Evolutionary conservation across 2,113 vertebrate species (phyloP).

Genomic region (Ginglymostoma cirratum): DNA sequence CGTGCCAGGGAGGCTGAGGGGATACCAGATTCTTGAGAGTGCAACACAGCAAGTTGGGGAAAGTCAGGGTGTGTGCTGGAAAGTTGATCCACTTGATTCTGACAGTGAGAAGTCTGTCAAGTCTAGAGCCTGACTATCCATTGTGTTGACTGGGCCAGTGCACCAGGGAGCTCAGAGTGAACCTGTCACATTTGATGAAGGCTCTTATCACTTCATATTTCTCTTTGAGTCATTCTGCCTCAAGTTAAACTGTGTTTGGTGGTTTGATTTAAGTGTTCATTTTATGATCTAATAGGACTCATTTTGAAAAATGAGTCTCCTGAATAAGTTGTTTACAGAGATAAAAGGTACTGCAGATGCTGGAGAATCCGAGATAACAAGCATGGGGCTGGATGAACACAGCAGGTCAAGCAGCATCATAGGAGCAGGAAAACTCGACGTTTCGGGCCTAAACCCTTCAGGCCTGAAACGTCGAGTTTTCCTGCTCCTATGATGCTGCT

Average conservation of each 20-base stretch:
- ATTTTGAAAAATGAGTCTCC: not conserved
- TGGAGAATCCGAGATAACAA: too few species aligned
- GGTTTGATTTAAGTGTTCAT: not conserved
- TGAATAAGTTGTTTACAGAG: not conserved
- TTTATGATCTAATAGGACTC: not conserved
- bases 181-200: not conserved
- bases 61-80: too few species aligned
- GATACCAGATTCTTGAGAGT: too few species aligned
- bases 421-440: too few species aligned
- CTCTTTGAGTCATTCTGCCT: not conserved
- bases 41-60: too few species aligned
- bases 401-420: too few species aligned
- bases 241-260: not conserved
- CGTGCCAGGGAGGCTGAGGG: too few species aligned
- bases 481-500: too few species aligned
- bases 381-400: too few species aligned
- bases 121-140: not conserved
- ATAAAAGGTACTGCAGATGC: too few species aligned
- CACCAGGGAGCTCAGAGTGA: not conserved
- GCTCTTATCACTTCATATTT: not conserved
- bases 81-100: not conserved
- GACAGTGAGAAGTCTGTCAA: not conserved
- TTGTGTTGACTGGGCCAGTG: not conserved
- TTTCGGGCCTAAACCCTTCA: too few species aligned
- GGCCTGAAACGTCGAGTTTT: too few species aligned